Conservation (phyloP, 2,113 vertebrate species). For the Agapornis roseicollis region DNA sequence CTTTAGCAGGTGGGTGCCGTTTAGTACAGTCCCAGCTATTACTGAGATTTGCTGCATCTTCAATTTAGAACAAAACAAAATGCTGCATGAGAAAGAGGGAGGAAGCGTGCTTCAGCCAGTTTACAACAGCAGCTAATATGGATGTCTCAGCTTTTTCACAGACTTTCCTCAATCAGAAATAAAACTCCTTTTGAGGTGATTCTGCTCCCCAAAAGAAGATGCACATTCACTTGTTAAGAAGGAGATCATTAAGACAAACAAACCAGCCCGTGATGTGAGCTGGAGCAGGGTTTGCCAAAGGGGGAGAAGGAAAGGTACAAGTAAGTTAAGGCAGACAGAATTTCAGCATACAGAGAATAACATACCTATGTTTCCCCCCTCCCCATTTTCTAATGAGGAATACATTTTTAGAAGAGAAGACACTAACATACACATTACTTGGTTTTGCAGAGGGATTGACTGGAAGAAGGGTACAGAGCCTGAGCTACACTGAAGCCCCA, state of each 20-base stretch:
- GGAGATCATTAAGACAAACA: not conserved
- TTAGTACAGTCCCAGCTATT: not conserved
- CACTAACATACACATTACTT: rapidly evolving
- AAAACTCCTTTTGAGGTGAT: not conserved
- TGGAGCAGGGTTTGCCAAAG: not conserved
- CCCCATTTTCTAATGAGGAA: not conserved
- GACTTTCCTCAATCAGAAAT: not conserved
- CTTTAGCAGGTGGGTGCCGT: not conserved
- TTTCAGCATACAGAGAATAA: not conserved
- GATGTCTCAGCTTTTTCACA: not conserved
- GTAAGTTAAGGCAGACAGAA: not conserved
- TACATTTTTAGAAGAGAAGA: not conserved
- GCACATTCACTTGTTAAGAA: not conserved
- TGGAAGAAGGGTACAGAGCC: not conserved
- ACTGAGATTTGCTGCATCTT: not conserved
- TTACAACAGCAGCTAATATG: not conserved
- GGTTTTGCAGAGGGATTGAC: not conserved
- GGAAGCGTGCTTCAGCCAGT: rapidly evolving
- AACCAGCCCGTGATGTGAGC: not conserved
- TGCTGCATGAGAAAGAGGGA: rapidly evolving
- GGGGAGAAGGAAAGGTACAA: not conserved
- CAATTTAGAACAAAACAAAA: not conserved
- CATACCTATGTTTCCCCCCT: rapidly evolving
- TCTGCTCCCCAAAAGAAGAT: not conserved
- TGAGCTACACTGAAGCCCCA: not conserved